Evolutionary conservation across 2,797 vertebrate species (phyloP).

Genomic region (Aeoliscus strigatus): DNA sequence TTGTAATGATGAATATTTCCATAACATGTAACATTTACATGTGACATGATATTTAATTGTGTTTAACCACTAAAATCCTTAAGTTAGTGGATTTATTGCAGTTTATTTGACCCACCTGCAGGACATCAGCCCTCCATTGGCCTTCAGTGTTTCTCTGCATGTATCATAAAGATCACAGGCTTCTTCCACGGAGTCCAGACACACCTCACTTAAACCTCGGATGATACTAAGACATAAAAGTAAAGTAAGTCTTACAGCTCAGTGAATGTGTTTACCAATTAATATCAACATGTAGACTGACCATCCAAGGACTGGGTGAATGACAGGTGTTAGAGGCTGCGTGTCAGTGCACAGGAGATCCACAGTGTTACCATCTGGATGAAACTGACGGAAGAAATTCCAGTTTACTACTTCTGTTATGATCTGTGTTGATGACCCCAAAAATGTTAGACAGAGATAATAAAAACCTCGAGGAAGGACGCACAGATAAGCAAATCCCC

Average conservation of each 20-base stretch:
- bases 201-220: conserved; percentile 68
- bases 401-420: conserved; percentile 1
- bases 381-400: conserved; percentile 75
- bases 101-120: conserved; percentile 26
- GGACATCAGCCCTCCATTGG: conserved; percentile 27
- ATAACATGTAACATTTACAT: conserved; percentile 2
- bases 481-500: conserved; percentile 62
- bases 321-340: conserved; percentile 60
- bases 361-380: conserved; percentile 58
- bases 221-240: conserved; percentile 66
- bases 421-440: no score
- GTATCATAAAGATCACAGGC: conserved; percentile 67
- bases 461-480: conserved; percentile 84
- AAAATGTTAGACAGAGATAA: conserved; percentile 20
- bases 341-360: conserved; percentile 69
- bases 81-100: conserved; percentile 17
- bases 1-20: no score
- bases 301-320: conserved; percentile 75
- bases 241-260: not conserved
- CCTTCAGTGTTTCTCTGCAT: conserved; percentile 49
- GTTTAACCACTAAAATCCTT: conserved; percentile 13
- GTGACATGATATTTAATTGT: not conserved
- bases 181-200: conserved; percentile 66
- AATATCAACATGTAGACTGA: conserved; percentile 40
- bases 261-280: no score